Base-by-base conservation (phyloP, 2,888 invertebrate genomes). In the Nephrocerus scutellatus region DNA sequence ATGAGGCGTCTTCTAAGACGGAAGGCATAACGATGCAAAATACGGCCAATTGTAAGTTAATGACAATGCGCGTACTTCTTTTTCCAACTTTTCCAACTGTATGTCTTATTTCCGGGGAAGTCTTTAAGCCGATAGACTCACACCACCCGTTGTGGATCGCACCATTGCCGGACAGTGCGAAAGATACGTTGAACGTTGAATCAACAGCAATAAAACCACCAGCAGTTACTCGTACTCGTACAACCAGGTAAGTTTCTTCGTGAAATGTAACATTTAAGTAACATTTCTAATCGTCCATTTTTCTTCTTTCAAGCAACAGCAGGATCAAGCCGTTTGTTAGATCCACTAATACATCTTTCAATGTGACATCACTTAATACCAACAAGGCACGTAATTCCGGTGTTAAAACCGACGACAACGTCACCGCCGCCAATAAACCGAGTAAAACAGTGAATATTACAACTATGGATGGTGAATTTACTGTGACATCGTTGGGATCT, bases 401-500 rank as follows among this genome's bases (percentile, higher is more conserved):
- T 10, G 41, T 44, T 10, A 46, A 41, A n/a, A 43, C 46, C n/a
- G 46, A 46, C 10, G 46, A 44, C 19, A 29, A 29, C 2, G 39
- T 47, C 7, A 42, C 39, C 5, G 39, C 50, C 6, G 52, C 60
- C 53, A 67, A 68, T 34, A 76, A 75, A 57, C 72, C 77, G 10
- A 73, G 87, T 43, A 91, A 92, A 69, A 90, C 91, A 70, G 91
- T 92, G 46, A 90, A 92, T 71, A 93, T 92, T 60, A 89, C 91
- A 70, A 93, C 92, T 18, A 81, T 92, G 76, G 92, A 92, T 72
- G 92, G 93, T 31, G 91, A 92, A 73, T 93, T 92, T 72, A 88
- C 84, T 15, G 89, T 89, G 50, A 92, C 91, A 49, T 92, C 92
- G 92, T 93, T 92, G 92, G 90, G 91, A 23, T 87, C 90, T 0